A percentile compares a stretch with the other conserved stretches of the same genome.
These are phyloP conservation scores for Halcyon badia DNA, from an alignment of 2,797 vertebrate genomes.

Conservation along the genomic window DNA sequence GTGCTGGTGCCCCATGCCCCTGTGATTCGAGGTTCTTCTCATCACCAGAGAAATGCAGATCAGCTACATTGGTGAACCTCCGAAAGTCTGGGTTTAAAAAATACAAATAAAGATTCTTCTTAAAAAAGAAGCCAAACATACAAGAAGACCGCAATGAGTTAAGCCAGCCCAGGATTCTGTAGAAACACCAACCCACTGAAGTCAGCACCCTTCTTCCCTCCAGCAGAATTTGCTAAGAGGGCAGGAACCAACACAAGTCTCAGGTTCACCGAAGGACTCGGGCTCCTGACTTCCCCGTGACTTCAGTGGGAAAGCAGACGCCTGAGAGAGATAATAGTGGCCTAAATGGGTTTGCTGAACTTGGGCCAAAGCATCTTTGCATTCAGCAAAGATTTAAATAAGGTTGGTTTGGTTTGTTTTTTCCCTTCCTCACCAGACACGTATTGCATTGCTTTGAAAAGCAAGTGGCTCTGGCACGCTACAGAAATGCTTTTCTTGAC, in stretches of 20 bases:
- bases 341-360: slow-evolving; percentile 64
- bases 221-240: slow-evolving; percentile 59
- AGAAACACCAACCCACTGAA: slow-evolving; percentile 27
- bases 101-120: neutral
- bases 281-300: slow-evolving; percentile 71
- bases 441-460: neutral
- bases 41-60: neutral
- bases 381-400: neutral
- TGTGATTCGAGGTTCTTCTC: neutral
- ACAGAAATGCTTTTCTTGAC: neutral
- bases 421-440: neutral
- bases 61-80: neutral
- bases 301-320: slow-evolving; percentile 61
- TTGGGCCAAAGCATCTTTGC: slow-evolving; percentile 49
- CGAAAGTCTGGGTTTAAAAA: neutral
- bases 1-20: neutral
- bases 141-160: neutral
- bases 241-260: slow-evolving; percentile 43
- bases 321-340: slow-evolving; percentile 50
- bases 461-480: neutral
- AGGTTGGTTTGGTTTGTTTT: too few relatives aligned
- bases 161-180: neutral
- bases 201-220: slow-evolving; percentile 52
- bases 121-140: neutral
- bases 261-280: slow-evolving; percentile 51